phyloP scores from a whole-genome alignment of 1,140 invertebrate genomes.

The Littorina saxatilis region DNA sequence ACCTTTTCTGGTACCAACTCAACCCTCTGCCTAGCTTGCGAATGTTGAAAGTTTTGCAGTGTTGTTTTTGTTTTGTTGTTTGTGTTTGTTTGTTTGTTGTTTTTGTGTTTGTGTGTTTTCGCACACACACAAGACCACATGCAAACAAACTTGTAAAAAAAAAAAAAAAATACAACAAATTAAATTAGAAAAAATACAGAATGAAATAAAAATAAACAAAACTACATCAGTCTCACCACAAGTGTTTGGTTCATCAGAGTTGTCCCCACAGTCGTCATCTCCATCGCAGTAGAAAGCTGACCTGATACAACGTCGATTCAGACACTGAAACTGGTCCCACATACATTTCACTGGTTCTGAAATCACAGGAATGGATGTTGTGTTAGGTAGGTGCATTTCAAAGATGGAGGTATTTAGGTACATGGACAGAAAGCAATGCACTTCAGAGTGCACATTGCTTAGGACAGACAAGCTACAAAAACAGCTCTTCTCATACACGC shows the following conservation, averaged over 20 bases:
- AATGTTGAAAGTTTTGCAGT: too few species aligned
- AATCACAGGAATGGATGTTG: neutral
- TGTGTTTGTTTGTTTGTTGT: too few species aligned
- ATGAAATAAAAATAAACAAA: neutral
- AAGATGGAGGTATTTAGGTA: too few species aligned
- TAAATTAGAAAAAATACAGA: too few species aligned
- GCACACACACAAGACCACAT: neutral
- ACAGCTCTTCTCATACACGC: neutral
- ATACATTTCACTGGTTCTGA: conserved; percentile 45
- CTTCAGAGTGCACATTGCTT: neutral
- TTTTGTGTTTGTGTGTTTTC: neutral
- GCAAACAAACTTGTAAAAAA: too few species aligned
- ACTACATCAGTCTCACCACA: conserved; percentile 52
- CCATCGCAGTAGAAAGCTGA: conserved; percentile 76
- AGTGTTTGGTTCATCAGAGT: conserved; percentile 55
- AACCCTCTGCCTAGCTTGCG: too few species aligned
- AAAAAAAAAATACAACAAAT: too few species aligned
- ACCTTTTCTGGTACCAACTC: too few species aligned
- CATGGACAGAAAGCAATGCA: too few species aligned
- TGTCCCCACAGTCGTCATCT: conserved; percentile 62
- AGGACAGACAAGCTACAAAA: neutral
- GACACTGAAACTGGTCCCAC: conserved; percentile 56
- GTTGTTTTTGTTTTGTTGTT: too few species aligned
- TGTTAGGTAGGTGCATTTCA: neutral
- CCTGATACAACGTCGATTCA: conserved; percentile 75